Evolutionary conservation across 2,113 vertebrate species (phyloP), one percentile per base, ranked within the genome.

Genomic region (Neofelis nebulosa): DNA sequence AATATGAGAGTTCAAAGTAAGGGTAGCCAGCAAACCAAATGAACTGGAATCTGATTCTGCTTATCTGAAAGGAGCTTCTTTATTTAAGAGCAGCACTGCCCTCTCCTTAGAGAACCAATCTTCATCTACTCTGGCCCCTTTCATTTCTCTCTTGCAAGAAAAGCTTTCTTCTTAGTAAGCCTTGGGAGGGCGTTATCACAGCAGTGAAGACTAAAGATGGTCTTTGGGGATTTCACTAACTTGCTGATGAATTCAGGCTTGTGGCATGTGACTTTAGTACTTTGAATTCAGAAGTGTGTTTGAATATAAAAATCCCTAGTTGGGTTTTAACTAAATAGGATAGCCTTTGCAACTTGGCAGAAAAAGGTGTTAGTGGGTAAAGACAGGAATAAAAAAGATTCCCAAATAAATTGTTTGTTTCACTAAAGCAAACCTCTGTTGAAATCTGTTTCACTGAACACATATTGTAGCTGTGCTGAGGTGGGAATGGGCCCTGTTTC

Each of bases 401-500:
- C 76, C 21, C 87, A 93, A 94, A 97, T 95, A 95, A 94, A 92
- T 95, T 90, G 55, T 50, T 83, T 91, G 41, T 88, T 97, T 88
- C 52, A 65, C 81, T 61, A 55, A 27, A 79, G 15, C 55, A 81
- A 95, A 81, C 69, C 71, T 96, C 93, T 87, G 87, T n/a, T 95
- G 84, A 97, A 94, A 94, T 52, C 94, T 87, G 38, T 97, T 98
- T 98, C 89, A 63, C 96, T 91, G 15, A 55, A 31, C 1, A 25
- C 89, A 41, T 93, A 89, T 95, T 98, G 71, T 97, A 98, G 93
- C 92, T 94, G 15, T 86, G 88, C 97, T 98, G 95, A 97, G 96
- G 86, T 96, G 98, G 96, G 98, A 98, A 97, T 31, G 93, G 97
- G 95, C 98, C 98, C 97, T 97, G 88, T 98, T 98, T 99, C 98